Evolutionary conservation across 1,140 invertebrate genomes (phyloP).

Genomic region (Galleria mellonella): DNA sequence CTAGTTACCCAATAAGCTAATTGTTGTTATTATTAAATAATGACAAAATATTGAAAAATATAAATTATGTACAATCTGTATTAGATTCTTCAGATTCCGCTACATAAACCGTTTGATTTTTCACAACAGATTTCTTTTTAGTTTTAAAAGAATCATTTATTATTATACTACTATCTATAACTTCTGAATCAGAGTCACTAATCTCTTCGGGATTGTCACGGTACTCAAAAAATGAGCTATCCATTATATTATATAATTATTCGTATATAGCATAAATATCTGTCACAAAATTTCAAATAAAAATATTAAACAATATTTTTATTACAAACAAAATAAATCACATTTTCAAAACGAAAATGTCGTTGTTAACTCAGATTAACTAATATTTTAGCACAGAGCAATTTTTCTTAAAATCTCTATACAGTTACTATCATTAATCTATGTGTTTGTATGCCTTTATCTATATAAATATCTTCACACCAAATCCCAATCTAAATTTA

Average conservation of each 20-base stretch:
- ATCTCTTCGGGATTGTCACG: conserved; percentile 33
- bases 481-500: too few species aligned
- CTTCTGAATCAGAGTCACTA: conserved; percentile 42
- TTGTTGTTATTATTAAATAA: not conserved
- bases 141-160: conserved; percentile 29
- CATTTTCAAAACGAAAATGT: conserved; percentile 23
- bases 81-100: conserved; percentile 54
- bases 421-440: too few species aligned
- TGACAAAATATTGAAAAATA: not conserved
- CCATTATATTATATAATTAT: too few species aligned
- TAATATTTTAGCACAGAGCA: too few species aligned
- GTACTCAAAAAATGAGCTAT: conserved; percentile 61
- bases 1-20: too few species aligned
- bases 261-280: conserved; percentile 4
- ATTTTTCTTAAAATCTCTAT: too few species aligned
- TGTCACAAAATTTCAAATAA: not conserved
- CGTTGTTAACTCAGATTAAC: conserved; percentile 13
- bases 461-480: too few species aligned
- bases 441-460: too few species aligned
- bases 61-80: conserved; percentile 26
- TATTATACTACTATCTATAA: conserved; percentile 49
- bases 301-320: conserved; percentile 1
- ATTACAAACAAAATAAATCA: conserved; percentile 7
- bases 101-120: conserved; percentile 49
- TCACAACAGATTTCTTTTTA: conserved; percentile 34